A percentile compares a stretch with the other conserved stretches of the same genome.
Evolutionary conservation across 1,140 invertebrate genomes (phyloP).

Genomic region (Ylistrum balloti): DNA sequence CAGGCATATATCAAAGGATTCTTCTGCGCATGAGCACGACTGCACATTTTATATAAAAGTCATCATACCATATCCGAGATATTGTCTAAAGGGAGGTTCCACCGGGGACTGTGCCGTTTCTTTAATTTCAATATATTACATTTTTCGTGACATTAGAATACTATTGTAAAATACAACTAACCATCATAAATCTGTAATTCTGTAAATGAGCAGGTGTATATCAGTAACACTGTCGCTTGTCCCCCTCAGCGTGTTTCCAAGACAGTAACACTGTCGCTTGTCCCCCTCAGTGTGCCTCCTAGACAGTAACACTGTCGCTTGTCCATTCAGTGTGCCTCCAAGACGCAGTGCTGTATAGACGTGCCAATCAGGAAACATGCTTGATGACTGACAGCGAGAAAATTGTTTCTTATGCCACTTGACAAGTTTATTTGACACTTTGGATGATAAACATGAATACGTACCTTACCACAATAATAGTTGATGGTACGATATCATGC

Average conservation of each 20-base stretch:
- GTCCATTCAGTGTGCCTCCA: neutral
- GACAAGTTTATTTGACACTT: conserved; percentile 28
- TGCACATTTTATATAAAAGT: neutral
- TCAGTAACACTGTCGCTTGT: too few relatives aligned
- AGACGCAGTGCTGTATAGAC: neutral
- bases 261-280: too few relatives aligned
- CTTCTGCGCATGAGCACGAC: conserved; percentile 4
- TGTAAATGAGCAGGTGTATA: too few relatives aligned
- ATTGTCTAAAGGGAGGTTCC: neutral
- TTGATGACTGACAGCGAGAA: conserved; percentile 5
- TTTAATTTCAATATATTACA: neutral
- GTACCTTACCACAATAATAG: neutral
- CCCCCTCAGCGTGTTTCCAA: too few relatives aligned
- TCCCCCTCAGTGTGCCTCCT: too few relatives aligned
- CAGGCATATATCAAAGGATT: neutral
- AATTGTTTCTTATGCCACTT: conserved; percentile 27
- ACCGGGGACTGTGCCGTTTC: too few relatives aligned
- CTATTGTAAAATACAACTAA: too few relatives aligned
- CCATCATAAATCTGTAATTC: too few relatives aligned
- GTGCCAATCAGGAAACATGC: conserved; percentile 20
- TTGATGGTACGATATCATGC: neutral
- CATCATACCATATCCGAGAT: neutral
- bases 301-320: too few relatives aligned
- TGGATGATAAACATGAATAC: neutral
- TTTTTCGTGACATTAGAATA: too few relatives aligned